Conservation (phyloP, 2,888 invertebrate species). For the Quadroppia sp. region DNA sequence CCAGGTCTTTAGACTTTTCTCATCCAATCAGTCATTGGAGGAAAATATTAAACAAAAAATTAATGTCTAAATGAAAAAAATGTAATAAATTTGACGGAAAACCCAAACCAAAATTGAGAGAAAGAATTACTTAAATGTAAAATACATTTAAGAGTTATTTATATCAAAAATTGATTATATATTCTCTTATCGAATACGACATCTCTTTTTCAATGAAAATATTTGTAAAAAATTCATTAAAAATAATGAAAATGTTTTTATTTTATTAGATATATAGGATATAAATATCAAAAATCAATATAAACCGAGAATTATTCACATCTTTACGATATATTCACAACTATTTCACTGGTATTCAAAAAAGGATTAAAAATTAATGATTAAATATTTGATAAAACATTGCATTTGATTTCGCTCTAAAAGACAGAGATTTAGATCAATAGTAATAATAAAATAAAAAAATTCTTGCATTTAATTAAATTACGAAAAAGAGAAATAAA, state of each 20-base stretch:
- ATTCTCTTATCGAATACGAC: conserved; percentile 7
- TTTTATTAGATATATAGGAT: conserved; percentile 24
- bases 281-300: neutral
- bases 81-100: neutral
- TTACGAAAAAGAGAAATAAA: too few species aligned
- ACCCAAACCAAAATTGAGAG: neutral
- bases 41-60: neutral
- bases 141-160: neutral
- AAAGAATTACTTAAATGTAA: neutral
- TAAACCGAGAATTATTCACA: neutral
- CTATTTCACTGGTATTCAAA: too few species aligned
- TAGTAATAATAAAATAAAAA: too few species aligned
- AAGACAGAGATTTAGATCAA: too few species aligned
- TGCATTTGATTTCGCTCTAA: too few species aligned
- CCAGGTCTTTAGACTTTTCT: neutral
- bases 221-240: neutral
- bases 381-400: too few species aligned
- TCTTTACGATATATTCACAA: too few species aligned
- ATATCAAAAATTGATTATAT: conserved; percentile 15
- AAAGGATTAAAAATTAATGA: too few species aligned
- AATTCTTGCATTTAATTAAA: too few species aligned
- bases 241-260: neutral
- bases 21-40: conserved; percentile 15
- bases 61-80: neutral
- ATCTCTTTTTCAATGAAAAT: neutral